A percentile compares a stretch with the other conserved stretches of the same genome.
Conservation (phyloP, 2,797 vertebrate species). For the Carcharodon carcharias region DNA sequence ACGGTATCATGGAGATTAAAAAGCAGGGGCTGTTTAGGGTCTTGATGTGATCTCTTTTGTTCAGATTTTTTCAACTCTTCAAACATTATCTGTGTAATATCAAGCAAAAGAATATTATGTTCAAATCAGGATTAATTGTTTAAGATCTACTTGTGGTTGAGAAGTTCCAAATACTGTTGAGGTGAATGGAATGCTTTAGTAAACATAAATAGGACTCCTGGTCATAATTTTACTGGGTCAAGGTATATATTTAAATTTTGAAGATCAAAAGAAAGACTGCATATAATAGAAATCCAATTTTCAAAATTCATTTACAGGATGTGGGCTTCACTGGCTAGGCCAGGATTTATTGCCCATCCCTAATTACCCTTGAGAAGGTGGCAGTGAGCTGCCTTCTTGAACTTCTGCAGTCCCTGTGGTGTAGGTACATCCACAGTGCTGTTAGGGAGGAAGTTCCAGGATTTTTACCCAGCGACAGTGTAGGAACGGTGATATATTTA, state of each 20-base stretch:
- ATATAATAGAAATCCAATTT: background rate
- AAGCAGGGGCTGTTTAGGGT: constrained; percentile 54
- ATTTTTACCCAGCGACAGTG: too few species aligned
- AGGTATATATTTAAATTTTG: background rate
- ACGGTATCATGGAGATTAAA: constrained; percentile 68
- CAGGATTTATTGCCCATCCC: too few species aligned
- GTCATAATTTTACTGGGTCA: background rate
- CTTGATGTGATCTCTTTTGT: constrained; percentile 38
- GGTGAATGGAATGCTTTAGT: background rate
- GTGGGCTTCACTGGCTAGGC: too few species aligned
- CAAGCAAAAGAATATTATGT: background rate
- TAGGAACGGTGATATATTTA: too few species aligned
- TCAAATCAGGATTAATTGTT: background rate
- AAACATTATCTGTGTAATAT: constrained; percentile 57
- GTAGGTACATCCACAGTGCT: too few species aligned
- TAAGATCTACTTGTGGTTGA: background rate
- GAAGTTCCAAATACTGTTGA: background rate
- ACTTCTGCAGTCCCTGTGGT: too few species aligned
- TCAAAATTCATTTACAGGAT: too few species aligned
- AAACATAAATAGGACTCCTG: background rate
- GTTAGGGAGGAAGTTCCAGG: too few species aligned
- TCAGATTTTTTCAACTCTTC: constrained; percentile 55
- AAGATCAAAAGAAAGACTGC: background rate
- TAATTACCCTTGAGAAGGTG: too few species aligned
- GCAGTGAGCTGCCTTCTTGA: too few species aligned